These are phyloP conservation scores for Bostrychus sinensis DNA, from an alignment of 2,113 vertebrate species.

Conservation along the genomic window DNA sequence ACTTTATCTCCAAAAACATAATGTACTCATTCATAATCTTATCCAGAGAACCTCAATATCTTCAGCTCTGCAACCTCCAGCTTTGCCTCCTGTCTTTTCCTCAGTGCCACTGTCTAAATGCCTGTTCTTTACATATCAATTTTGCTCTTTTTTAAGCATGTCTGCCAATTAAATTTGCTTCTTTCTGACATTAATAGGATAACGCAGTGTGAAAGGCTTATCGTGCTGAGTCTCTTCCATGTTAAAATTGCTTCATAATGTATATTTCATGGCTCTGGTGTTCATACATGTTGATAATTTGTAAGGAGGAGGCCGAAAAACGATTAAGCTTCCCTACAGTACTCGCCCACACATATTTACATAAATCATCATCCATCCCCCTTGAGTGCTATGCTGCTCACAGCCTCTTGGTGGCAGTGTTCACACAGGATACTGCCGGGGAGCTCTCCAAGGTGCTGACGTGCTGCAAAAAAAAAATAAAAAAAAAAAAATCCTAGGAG, in stretches of 20 bases:
- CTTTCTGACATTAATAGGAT: not conserved
- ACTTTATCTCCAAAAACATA: too few relatives aligned
- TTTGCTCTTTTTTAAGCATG: too few relatives aligned
- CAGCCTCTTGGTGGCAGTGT: slow-evolving; percentile 66
- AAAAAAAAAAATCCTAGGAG: slow-evolving; percentile 25
- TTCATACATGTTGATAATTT: slow-evolving; percentile 14
- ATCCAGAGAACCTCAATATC: too few relatives aligned
- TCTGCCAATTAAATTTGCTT: not conserved
- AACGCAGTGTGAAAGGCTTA: not conserved
- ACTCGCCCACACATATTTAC: slow-evolving; percentile 1
- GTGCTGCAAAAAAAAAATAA: slow-evolving; percentile 54
- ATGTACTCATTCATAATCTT: too few relatives aligned
- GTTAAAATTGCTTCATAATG: not conserved
- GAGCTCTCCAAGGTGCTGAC: slow-evolving; percentile 71
- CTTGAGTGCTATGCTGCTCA: slow-evolving; percentile 14
- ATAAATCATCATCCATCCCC: not conserved
- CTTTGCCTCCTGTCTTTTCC: too few relatives aligned
- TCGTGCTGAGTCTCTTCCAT: too few relatives aligned
- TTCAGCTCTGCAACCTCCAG: too few relatives aligned
- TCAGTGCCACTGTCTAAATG: too few relatives aligned
- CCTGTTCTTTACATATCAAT: too few relatives aligned
- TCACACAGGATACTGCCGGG: slow-evolving; percentile 24
- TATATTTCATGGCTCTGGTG: slow-evolving; percentile 6
- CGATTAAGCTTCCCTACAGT: slow-evolving; percentile 4
- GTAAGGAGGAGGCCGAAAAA: not conserved